Conservation (phyloP, 2,797 vertebrate species). For the Halcyon leucocephala region DNA sequence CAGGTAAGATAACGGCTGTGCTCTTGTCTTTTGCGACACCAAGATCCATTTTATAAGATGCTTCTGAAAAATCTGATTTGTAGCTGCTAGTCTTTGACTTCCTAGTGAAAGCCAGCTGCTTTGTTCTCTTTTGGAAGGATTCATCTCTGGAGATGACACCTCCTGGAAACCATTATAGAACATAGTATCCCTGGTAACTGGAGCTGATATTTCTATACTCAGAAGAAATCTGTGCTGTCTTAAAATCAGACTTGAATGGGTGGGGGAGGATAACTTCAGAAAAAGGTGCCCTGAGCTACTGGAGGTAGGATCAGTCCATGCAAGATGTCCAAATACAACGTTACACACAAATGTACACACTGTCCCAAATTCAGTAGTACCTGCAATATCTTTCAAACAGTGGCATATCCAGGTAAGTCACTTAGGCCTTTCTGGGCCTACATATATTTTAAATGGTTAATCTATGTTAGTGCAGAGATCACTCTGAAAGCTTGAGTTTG, state of each 20-base stretch:
- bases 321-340: not conserved
- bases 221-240: not conserved
- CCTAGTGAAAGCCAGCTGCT: not conserved
- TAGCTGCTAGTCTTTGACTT: not conserved
- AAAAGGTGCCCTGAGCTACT: not conserved
- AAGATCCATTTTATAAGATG: not conserved
- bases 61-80: not conserved
- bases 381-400: not conserved
- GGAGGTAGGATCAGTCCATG: not conserved
- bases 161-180: conserved; percentile 44
- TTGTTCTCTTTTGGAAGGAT: not conserved
- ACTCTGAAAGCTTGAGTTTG: not conserved
- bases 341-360: not conserved
- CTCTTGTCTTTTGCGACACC: not conserved
- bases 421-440: not conserved
- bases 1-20: not conserved
- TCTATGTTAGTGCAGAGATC: not conserved
- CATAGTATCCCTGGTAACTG: conserved; percentile 63
- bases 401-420: not conserved
- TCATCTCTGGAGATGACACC: conserved; percentile 24
- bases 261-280: not conserved
- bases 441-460: not conserved
- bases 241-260: not conserved
- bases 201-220: conserved; percentile 31
- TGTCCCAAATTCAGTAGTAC: not conserved